phyloP scores from a whole-genome alignment of 2,888 invertebrate species.

The Clepsis dumicolana region DNA sequence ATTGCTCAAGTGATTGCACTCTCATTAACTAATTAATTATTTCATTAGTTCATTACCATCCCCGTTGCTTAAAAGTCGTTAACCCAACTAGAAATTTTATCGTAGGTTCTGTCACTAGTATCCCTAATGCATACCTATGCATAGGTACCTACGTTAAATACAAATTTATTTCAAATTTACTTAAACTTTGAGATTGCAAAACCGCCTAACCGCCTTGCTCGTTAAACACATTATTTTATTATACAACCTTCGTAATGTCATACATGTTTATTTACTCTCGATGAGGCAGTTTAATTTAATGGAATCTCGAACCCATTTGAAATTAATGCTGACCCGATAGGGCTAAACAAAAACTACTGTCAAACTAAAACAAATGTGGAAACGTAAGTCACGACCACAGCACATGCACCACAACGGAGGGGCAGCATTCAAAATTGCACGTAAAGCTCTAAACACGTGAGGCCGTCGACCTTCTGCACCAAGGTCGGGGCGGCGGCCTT shows the following conservation, averaged over 20 bases:
- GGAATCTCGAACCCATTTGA: not conserved
- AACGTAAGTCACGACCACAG: not conserved
- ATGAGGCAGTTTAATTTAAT: not conserved
- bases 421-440: slow-evolving; percentile 58
- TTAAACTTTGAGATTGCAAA: not conserved
- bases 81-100: slow-evolving; percentile 14
- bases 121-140: no score
- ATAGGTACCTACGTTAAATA: not conserved
- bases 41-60: not conserved
- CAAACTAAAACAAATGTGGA: not conserved
- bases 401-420: slow-evolving; percentile 6
- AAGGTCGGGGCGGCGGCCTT: slow-evolving; percentile 85
- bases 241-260: not conserved
- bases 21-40: slow-evolving; percentile 1
- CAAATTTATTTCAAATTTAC: not conserved
- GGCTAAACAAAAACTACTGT: not conserved
- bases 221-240: not conserved
- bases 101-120: no score
- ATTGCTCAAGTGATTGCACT: slow-evolving; percentile 2
- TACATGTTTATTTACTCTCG: not conserved
- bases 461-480: slow-evolving; percentile 83
- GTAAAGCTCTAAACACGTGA: slow-evolving; percentile 72
- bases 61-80: not conserved
- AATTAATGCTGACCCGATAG: not conserved
- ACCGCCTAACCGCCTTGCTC: not conserved